Base-by-base conservation (phyloP, 2,888 invertebrate species). In the Horisme vitalbata region DNA sequence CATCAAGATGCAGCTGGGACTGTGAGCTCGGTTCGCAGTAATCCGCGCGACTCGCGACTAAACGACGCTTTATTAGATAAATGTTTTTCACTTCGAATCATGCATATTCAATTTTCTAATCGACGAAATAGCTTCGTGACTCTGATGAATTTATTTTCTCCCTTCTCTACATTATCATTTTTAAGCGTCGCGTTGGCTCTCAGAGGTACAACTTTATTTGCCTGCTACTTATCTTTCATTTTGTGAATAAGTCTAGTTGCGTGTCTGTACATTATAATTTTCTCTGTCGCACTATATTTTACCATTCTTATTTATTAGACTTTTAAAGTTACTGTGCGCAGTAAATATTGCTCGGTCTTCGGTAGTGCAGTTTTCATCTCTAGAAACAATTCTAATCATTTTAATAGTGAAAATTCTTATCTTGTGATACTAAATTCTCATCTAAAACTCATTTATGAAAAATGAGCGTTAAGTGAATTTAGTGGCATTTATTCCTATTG, bases 241-340 rank as follows among this genome's bases (percentile, higher is more conserved):
- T 46, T 44, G 45, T 51, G 39, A 53, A 41, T 50, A 52, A 50
- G 51, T 31, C 36, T 52, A 49, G 47, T 68, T 45, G 68, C 71
- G 68, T 68, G 65, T 53, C 50, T 52, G 45, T 33, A 47, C 55
- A 62, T 58, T 57, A 63, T 69, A 64, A 70, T 63, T 64, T 63
- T 34, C 48, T 38, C 32, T 34, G 48, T 45, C 49, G 52, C 55
- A 34, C 50, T 45, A 26, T 52, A 57, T 56, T 63, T 52, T 64
- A 63, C 34, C 37, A 32, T 59, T 61, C 58, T 52, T 55, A 59
- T 67, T 62, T 61, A 64, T 62, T 48, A 46, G 33, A 31, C 37
- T 53, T 54, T 56, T 50, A 48, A 59, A 70, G 56, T 67, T 70
- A 68, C 57, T 55, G 57, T 47, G 45, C n/a, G n/a, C 60, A 64